These are phyloP conservation scores for Limonius californicus DNA, from an alignment of 1,140 invertebrate species.

Conservation along the genomic window DNA sequence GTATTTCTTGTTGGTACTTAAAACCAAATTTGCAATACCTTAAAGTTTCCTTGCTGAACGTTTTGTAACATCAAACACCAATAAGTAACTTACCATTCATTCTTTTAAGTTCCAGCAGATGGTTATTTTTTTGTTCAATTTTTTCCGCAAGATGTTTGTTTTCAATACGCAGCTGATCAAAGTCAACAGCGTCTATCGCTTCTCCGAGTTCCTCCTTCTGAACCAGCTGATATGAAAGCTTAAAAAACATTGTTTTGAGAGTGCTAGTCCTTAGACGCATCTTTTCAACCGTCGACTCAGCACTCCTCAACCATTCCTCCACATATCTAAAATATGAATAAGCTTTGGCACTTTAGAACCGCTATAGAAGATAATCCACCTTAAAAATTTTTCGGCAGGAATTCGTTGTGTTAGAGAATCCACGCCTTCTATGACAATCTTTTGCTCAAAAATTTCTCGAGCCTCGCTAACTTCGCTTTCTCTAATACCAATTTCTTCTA, in stretches of 20 bases:
- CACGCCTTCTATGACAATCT: slow-evolving; percentile 39
- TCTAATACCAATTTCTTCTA: slow-evolving; percentile 43
- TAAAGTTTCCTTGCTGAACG: neutral
- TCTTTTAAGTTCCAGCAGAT: slow-evolving; percentile 46
- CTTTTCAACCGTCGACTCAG: slow-evolving; percentile 44
- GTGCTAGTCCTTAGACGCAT: slow-evolving; percentile 45
- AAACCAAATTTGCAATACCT: slow-evolving; percentile 32
- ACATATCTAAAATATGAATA: slow-evolving; percentile 46
- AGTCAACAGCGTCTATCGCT: slow-evolving; percentile 48
- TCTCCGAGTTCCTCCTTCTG: slow-evolving; percentile 47
- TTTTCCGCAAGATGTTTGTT: slow-evolving; percentile 45
- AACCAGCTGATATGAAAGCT: slow-evolving; percentile 40
- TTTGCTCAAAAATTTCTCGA: slow-evolving; percentile 42
- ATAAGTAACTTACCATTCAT: slow-evolving; percentile 38
- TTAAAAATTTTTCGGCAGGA: slow-evolving; percentile 47
- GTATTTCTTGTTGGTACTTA: slow-evolving; percentile 37
- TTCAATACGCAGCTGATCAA: slow-evolving; percentile 49
- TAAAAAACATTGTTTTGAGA: slow-evolving; percentile 39
- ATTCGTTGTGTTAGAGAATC: slow-evolving; percentile 47
- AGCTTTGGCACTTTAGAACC: no score
- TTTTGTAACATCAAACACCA: neutral
- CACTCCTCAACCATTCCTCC: slow-evolving; percentile 46
- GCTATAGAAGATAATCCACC: slow-evolving; percentile 27
- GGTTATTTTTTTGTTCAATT: slow-evolving; percentile 45
- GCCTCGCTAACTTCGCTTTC: slow-evolving; percentile 36